Percentiles rank a stretch among this genome's conserved stretches.
Evolutionary conservation across 2,797 vertebrate species (phyloP).

Genomic region (Megalops cyprinoides): DNA sequence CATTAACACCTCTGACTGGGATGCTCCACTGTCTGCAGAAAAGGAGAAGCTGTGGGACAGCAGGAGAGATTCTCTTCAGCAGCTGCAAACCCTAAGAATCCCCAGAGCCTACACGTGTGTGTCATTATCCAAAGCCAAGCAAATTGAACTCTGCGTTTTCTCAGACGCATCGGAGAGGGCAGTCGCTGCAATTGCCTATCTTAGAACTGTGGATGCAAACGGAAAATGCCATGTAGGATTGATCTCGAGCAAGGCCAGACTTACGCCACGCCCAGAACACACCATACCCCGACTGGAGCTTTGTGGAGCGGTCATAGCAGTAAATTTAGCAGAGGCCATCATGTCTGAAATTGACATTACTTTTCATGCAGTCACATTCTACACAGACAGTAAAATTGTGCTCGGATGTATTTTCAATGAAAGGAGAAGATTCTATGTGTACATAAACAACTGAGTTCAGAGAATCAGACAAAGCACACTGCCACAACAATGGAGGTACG

Average conservation of each 20-base stretch:
- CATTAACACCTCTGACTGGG: conserved; percentile 10
- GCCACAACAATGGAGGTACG: conserved; percentile 12
- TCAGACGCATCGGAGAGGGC: conserved; percentile 28
- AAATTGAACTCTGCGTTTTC: conserved; percentile 13
- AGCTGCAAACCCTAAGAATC: neutral
- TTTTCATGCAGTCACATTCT: conserved; percentile 19
- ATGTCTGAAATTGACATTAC: conserved; percentile 22
- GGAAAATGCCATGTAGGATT: conserved; percentile 15
- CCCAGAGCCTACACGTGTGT: neutral
- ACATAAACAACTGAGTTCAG: neutral
- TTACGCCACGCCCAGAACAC: conserved; percentile 13
- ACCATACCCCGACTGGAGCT: conserved; percentile 23
- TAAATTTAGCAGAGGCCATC: conserved; percentile 12
- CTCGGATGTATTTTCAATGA: too few relatives aligned
- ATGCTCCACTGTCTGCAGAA: neutral
- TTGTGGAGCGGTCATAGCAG: conserved; percentile 1
- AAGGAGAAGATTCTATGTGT: neutral
- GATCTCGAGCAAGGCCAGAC: conserved; percentile 21
- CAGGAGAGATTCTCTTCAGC: neutral
- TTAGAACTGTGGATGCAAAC: neutral
- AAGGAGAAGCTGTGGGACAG: conserved; percentile 1
- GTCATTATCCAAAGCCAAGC: neutral
- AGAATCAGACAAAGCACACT: conserved; percentile 13
- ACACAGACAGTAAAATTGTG: conserved; percentile 13
- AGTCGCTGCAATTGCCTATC: conserved; percentile 27